Conservation (phyloP, 1,140 invertebrate genomes). For the Melipona quadrifasciata region DNA sequence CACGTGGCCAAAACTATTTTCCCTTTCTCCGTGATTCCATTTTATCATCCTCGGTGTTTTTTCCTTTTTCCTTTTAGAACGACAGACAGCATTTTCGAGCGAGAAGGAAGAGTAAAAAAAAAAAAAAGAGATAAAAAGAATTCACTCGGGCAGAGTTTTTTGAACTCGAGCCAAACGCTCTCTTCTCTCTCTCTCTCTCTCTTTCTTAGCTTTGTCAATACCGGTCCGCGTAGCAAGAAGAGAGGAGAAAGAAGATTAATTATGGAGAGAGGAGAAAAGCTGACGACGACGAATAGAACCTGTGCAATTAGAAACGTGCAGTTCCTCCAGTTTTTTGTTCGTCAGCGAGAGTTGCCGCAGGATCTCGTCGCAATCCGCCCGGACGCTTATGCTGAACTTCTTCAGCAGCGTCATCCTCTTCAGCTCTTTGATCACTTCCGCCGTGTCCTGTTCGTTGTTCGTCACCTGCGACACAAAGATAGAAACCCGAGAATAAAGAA, state of each 20-base stretch:
- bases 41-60: neutral
- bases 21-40: neutral
- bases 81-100: neutral
- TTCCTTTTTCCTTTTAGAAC: neutral
- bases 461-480: slow-evolving; percentile 51
- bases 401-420: slow-evolving; percentile 69
- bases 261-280: neutral
- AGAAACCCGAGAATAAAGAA: neutral
- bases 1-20: slow-evolving; percentile 24
- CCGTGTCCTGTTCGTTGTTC: slow-evolving; percentile 54
- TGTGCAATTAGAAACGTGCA: slow-evolving; percentile 64
- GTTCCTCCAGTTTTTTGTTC: slow-evolving; percentile 68
- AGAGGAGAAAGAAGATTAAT: neutral
- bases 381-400: slow-evolving; percentile 58
- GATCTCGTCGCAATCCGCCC: slow-evolving; percentile 68
- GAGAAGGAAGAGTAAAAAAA: neutral
- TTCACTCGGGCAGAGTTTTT: slow-evolving; percentile 11
- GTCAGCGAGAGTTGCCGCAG: slow-evolving; percentile 69
- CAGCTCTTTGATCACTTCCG: slow-evolving; percentile 66
- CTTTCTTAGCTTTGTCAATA: neutral
- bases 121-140: neutral
- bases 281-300: slow-evolving; percentile 28
- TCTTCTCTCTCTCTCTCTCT: no score
- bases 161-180: slow-evolving; percentile 36
- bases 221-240: no score